Conservation (phyloP, 2,797 vertebrate genomes). For the Typhlichthys eigenmanni region DNA sequence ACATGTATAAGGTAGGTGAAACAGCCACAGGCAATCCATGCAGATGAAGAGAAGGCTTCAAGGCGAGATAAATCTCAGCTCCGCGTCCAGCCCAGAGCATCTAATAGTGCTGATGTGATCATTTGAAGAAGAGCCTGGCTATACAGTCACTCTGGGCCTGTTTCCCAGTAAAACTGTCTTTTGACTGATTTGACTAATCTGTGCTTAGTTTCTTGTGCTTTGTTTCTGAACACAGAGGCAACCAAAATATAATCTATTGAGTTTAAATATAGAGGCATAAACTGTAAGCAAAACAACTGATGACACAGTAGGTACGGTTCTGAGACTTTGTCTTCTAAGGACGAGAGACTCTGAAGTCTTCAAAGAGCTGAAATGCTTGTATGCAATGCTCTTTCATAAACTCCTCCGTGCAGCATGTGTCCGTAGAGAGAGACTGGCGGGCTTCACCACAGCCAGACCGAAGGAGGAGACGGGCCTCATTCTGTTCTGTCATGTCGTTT, state of each 20-base stretch:
- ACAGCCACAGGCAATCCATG: constrained; percentile 47
- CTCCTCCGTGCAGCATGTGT: constrained; percentile 49
- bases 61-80: constrained; percentile 67
- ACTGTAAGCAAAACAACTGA: not conserved
- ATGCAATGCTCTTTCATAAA: constrained; percentile 64
- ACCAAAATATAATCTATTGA: not conserved
- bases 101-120: constrained; percentile 62
- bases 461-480: constrained; percentile 57
- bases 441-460: constrained; percentile 50
- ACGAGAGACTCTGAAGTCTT: constrained; percentile 62
- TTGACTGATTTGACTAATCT: constrained; percentile 14
- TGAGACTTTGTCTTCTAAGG: constrained; percentile 21
- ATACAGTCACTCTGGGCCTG: constrained; percentile 29
- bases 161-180: constrained; percentile 43
- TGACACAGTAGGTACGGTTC: too few species aligned
- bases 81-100: constrained; percentile 58
- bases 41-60: constrained; percentile 58
- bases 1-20: constrained; percentile 50
- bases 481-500: constrained; percentile 65
- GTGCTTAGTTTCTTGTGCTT: too few species aligned
- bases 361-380: constrained; percentile 62
- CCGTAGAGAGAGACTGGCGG: constrained; percentile 54
- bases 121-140: constrained; percentile 41
- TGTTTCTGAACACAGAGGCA: not conserved
- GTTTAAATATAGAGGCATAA: not conserved